A percentile compares a stretch with the other conserved stretches of the same genome.
These are phyloP conservation scores for Epizoanthus scotinus DNA, from an alignment of 92 coral and sea anemone species.

Conservation along the genomic window DNA sequence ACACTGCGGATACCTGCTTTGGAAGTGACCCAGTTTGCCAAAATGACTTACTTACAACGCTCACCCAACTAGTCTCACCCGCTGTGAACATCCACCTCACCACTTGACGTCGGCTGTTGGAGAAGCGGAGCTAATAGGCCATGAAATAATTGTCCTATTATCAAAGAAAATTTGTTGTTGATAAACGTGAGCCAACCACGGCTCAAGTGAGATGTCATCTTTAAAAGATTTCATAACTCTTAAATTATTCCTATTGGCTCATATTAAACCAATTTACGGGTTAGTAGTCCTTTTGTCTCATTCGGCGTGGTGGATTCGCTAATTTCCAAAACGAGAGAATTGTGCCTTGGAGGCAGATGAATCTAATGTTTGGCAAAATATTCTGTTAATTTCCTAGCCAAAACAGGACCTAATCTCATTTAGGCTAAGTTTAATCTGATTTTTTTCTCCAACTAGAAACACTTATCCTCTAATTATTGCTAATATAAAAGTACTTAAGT, in stretches of 20 bases:
- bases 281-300: conserved; percentile 89
- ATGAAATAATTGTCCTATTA: conserved; percentile 99
- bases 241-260: conserved; percentile 97
- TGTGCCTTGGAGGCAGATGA: conserved; percentile 61
- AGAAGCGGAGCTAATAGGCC: conserved; percentile 99
- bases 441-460: conserved; percentile 60
- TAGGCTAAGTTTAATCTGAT: conserved; percentile 37
- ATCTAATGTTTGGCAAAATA: conserved; percentile 55
- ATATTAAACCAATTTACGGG: conserved; percentile 97
- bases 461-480: conserved; percentile 75
- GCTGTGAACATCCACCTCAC: conserved; percentile 98
- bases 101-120: conserved; percentile 95
- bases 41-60: conserved; percentile 42
- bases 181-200: conserved; percentile 99
- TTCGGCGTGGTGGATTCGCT: conserved; percentile 95
- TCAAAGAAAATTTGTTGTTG: conserved; percentile 99
- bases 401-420: conserved; percentile 47
- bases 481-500: conserved; percentile 67
- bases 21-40: conserved; percentile 14
- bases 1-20: conserved; percentile 30
- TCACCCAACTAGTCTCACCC: conserved; percentile 57
- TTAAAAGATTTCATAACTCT: conserved; percentile 94
- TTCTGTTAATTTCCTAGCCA: conserved; percentile 55
- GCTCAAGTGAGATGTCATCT: conserved; percentile 88
- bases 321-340: conserved; percentile 73